Evolutionary conservation across 2,113 vertebrate species (phyloP).

Genomic region (Aythya baeri): DNA sequence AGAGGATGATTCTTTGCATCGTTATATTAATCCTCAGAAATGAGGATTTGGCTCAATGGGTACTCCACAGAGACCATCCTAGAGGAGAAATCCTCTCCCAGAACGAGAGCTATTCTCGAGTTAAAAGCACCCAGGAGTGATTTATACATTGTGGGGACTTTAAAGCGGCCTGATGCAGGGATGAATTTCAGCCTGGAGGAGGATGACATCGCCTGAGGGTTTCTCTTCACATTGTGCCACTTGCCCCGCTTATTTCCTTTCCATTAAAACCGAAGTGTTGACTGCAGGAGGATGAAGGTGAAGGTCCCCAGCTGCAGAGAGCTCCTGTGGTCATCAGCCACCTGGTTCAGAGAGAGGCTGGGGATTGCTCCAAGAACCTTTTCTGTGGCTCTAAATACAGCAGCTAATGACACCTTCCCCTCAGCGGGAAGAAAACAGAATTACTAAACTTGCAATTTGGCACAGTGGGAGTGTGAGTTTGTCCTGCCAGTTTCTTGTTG

Average conservation of each 20-base stretch:
- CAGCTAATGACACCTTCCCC: constrained; percentile 66
- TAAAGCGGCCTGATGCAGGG: not conserved
- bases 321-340: constrained; percentile 52
- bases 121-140: not conserved
- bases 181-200: not conserved
- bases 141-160: not conserved
- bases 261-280: not conserved
- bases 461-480: constrained; percentile 64
- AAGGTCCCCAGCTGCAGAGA: constrained; percentile 57
- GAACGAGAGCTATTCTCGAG: not conserved
- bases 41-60: constrained; percentile 41
- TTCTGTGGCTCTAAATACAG: constrained; percentile 60
- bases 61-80: not conserved
- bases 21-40: constrained; percentile 2
- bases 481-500: constrained; percentile 67
- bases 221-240: not conserved
- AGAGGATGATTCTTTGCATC: not conserved
- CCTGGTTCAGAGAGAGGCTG: constrained; percentile 34
- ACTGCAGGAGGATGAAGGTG: constrained; percentile 38
- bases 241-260: not conserved
- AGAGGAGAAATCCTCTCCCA: constrained; percentile 36
- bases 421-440: constrained; percentile 62
- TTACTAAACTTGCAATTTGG: constrained; percentile 71
- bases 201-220: not conserved
- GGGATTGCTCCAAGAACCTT: constrained; percentile 66